A percentile compares a stretch with the other conserved stretches of the same genome.
Evolutionary conservation across 1,140 invertebrate species (phyloP).

Genomic region (Rhagoletis zephyria): DNA sequence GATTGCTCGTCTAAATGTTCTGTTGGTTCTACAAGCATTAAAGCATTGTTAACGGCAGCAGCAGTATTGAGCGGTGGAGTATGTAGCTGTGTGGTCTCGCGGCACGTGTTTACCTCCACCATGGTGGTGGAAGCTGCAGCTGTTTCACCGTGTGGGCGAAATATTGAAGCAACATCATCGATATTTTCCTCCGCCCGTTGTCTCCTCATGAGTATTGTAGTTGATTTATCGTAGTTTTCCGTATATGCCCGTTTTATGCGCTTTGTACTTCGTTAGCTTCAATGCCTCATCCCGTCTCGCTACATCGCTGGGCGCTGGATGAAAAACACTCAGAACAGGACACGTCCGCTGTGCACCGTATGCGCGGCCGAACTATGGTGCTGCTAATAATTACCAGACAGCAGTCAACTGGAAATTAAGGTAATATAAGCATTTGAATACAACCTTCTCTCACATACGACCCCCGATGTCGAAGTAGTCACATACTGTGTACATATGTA

Average conservation of each 20-base stretch:
- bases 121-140: neutral
- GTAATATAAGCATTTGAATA: neutral
- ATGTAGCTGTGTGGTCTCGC: no score
- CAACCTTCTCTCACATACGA: neutral
- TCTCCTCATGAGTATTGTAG: neutral
- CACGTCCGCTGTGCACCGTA: constrained; percentile 71
- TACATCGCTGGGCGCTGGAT: no score
- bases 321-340: neutral
- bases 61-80: neutral
- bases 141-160: neutral
- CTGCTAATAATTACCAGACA: constrained; percentile 52
- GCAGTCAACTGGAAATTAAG: constrained; percentile 48
- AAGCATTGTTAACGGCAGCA: neutral
- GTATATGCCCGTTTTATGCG: neutral
- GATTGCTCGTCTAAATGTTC: neutral
- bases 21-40: neutral
- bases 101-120: neutral
- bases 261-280: no score
- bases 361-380: constrained; percentile 68
- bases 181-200: neutral
- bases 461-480: neutral
- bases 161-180: neutral
- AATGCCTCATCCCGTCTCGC: neutral
- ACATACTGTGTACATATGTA: neutral
- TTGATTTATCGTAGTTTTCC: neutral